Percentiles rank a stretch among this genome's conserved stretches.
Conservation (phyloP, 2,113 vertebrate species). For the Podarcis muralis region DNA sequence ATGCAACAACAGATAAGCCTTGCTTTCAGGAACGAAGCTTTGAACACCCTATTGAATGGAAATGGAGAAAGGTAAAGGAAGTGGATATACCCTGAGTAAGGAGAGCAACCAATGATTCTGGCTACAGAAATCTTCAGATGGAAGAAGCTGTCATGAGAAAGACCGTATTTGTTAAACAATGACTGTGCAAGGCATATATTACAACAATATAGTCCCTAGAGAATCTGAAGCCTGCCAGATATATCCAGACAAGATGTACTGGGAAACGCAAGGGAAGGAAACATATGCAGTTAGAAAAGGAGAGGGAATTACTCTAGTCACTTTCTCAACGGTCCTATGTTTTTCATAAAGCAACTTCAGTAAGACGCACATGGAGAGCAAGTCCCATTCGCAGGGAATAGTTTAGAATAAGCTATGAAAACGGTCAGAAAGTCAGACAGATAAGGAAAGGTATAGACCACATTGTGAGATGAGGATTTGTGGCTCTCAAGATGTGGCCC, state of each 20-base stretch:
- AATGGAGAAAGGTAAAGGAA: slow-evolving; percentile 5
- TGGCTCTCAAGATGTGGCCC: no score
- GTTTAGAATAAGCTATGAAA: slow-evolving; percentile 8
- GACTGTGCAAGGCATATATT: slow-evolving; percentile 9
- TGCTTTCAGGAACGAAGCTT: background rate
- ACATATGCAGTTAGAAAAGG: slow-evolving; percentile 3
- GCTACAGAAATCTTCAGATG: background rate
- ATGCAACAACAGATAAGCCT: background rate
- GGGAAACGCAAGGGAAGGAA: slow-evolving; percentile 13
- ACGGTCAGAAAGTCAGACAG: slow-evolving; percentile 17
- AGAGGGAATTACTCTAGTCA: background rate
- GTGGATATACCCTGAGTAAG: background rate
- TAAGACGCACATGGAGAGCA: background rate
- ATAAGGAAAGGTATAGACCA: slow-evolving; percentile 17
- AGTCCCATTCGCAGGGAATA: background rate
- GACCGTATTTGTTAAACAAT: slow-evolving; percentile 18
- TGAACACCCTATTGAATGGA: background rate
- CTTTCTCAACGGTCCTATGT: background rate
- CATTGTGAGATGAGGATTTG: background rate
- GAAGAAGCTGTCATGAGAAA: background rate
- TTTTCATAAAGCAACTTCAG: background rate
- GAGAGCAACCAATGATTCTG: background rate
- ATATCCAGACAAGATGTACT: slow-evolving; percentile 2
- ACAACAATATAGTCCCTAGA: background rate
- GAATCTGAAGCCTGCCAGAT: background rate